A percentile compares a stretch with the other conserved stretches of the same genome.
phyloP scores from a whole-genome alignment of 1,140 invertebrate species.

The Drosophila pallidifrons region DNA sequence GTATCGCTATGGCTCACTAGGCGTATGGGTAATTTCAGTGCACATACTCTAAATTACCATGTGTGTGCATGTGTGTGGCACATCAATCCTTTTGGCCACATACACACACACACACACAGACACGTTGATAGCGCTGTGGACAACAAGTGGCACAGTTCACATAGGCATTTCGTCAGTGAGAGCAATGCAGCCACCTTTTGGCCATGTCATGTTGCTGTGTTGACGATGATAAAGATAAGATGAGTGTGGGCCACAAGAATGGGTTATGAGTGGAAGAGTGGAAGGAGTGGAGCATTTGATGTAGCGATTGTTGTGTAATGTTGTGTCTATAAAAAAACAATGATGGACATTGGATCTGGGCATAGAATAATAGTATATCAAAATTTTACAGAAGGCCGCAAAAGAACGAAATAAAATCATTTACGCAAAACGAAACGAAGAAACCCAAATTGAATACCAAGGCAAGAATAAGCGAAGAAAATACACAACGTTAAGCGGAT shows the following conservation, averaged over 20 bases:
- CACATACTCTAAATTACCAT: conserved; percentile 48
- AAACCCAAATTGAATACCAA: conserved; percentile 72
- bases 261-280: neutral
- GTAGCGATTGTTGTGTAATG: conserved; percentile 50
- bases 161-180: conserved; percentile 54
- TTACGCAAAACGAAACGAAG: conserved; percentile 74
- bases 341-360: conserved; percentile 72
- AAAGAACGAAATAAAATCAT: conserved; percentile 73
- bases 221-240: conserved; percentile 50
- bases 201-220: conserved; percentile 66
- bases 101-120: conserved; percentile 16
- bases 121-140: conserved; percentile 19
- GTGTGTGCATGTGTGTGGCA: conserved; percentile 35
- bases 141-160: conserved; percentile 76
- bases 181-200: conserved; percentile 70
- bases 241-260: conserved; percentile 3
- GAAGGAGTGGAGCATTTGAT: neutral
- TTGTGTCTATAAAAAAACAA: conserved; percentile 74
- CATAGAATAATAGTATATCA: conserved; percentile 82
- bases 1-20: conserved; percentile 54
- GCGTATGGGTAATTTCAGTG: conserved; percentile 56
- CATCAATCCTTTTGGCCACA: conserved; percentile 65
- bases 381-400: conserved; percentile 68
- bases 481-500: conserved; percentile 75
- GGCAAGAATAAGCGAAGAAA: conserved; percentile 63